Evolutionary conservation across 2,113 vertebrate species (phyloP), one percentile per base, ranked within the genome.

Genomic region (Desmodus rotundus): DNA sequence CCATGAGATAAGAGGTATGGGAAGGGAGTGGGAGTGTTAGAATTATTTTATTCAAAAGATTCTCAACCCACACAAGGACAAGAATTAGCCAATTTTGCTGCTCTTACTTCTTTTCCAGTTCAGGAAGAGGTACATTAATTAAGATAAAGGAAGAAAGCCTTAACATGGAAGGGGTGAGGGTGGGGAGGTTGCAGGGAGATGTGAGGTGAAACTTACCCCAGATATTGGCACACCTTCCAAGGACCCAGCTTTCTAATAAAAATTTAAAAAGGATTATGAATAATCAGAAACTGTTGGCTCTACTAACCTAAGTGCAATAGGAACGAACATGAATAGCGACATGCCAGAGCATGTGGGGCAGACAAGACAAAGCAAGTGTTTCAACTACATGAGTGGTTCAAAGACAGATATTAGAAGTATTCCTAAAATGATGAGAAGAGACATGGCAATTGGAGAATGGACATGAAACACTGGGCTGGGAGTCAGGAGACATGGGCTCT

Each of bases 171-270:
- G 26, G 13, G 31, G 17, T 45, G 16, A 28, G 50, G 47, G 9
- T 13, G 4, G 13, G 33, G 54, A 50, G n/a, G 41, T 43, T 36
- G 41, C 43, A 90, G n/a, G 87, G 61, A 61, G 47, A 52, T 36
- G 15, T 52, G 47, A 83, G 41, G 4, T 38, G 83, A 77, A 91
- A 97, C 99, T 99, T 98, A 99, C 99, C 99, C 99, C 99, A 26
- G 99, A 99, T 98, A 99, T 99, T 22, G 99, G 99, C 89, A 99
- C 98, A 93, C 99, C 99, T 96, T 99, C 98, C 77, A 99, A 98
- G 86, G 98, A 98, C 91, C 99, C 98, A 87, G 99, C 99, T 98
- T 99, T 99, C 99, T 99, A 95, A 94, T 97, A 97, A 97, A 97
- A 97, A 47, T 84, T 45, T 47, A 63, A 96, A 94, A 96, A 47